These are phyloP conservation scores for Anthrax anthrax DNA, from an alignment of 2,888 invertebrate species.

Conservation along the genomic window DNA sequence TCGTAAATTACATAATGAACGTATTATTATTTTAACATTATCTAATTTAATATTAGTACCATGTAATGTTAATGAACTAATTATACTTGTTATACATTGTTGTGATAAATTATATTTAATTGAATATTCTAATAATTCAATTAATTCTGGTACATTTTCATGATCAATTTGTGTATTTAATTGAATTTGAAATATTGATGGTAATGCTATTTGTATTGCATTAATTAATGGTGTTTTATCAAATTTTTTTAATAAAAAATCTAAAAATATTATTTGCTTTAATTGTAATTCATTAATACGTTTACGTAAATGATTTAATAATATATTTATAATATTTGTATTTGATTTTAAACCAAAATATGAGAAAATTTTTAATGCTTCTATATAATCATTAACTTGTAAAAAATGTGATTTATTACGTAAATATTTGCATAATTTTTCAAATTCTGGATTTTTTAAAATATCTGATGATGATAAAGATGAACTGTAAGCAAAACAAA, in stretches of 20 bases:
- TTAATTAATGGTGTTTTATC: constrained; percentile 42
- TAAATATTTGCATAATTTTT: constrained; percentile 42
- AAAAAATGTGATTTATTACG: constrained; percentile 40
- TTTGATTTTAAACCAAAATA: constrained; percentile 43
- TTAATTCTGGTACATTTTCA: constrained; percentile 37
- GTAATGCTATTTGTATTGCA: constrained; percentile 48
- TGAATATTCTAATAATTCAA: constrained; percentile 41
- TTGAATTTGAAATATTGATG: constrained; percentile 50
- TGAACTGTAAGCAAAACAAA: constrained; percentile 25
- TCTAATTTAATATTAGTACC: constrained; percentile 35
- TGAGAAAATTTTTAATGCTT: constrained; percentile 43
- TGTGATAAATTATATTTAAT: constrained; percentile 38
- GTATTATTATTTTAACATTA: constrained; percentile 39
- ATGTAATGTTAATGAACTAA: constrained; percentile 37
- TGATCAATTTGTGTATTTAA: constrained; percentile 42
- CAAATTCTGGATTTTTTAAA: constrained; percentile 41
- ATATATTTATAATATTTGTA: constrained; percentile 43
- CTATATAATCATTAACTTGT: constrained; percentile 40
- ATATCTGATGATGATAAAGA: constrained; percentile 33
- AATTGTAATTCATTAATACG: constrained; percentile 46
- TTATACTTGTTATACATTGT: constrained; percentile 38
- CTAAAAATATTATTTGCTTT: constrained; percentile 46
- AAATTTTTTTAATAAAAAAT: constrained; percentile 41
- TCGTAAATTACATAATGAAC: constrained; percentile 40
- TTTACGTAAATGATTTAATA: constrained; percentile 47